Base-by-base conservation (phyloP, 1,140 invertebrate species). In the Trichonephila clavata region DNA sequence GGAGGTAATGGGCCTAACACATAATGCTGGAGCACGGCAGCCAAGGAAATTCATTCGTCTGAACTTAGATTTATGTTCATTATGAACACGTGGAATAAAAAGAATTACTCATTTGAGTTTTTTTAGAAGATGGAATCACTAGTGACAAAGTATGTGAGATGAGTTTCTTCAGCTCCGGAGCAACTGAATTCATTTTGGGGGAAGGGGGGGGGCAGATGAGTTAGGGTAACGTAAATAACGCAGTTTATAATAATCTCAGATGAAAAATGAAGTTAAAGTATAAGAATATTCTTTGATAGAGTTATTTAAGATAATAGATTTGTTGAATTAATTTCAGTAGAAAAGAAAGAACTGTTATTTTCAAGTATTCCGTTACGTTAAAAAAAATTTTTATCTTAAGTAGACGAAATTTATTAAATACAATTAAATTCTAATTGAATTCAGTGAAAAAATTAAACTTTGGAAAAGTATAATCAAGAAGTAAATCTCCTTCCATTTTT, bases 41-140 rank as follows among this genome's bases (percentile, higher is more conserved):
- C 57, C 84, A 60, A 86, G 57, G 57, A 86, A 57, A 86, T 63
- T 63, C 24, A 63, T 61, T 39, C 59, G 59, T 86, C 84, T 86
- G 57, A 61, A 61, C 84, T 21, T 24, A 61, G 84, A 86, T 86
- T 86, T 86, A 86, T 86, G 84, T 61, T 61, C 59, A 86, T 60
- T 86, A 86, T 61, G n/a, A 21, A 50, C 81, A 16, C 71, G 71
- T 32, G 27, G 27, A 77, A 20, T 18, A 77, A 77, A 77, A 77
- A 77, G 71, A 27, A 77, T 77, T 32, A 77, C 71, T 77, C 71
- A 32, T 77, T 77, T 32, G 14, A 50, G 50, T 50, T 50, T 50
- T 50, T 50, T 50, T 50, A 5, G 2, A 50, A 13, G 50, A 50
- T 50, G 5, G 50, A 13, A 50, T 50, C 50, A 50, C 50, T 50